Base-by-base conservation (phyloP, 2,113 vertebrate species). In the Caloenas nicobarica region DNA sequence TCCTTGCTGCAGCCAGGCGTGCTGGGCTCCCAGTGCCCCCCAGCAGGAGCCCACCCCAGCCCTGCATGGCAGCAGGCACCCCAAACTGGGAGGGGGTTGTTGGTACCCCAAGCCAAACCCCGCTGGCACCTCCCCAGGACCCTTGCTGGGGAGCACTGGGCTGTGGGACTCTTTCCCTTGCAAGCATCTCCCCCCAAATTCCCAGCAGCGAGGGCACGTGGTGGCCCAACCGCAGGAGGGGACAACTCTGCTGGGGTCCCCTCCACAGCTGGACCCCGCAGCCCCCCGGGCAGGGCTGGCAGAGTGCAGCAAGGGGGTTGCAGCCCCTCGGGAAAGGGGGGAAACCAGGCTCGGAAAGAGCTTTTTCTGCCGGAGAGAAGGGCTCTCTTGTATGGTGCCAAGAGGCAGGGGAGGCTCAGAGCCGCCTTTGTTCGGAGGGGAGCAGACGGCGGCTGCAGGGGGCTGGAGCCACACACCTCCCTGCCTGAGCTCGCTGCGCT, bases 321-420 rank as follows among this genome's bases (percentile, higher is more conserved):
- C 79, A 89, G 68, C 31, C 6, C 2, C 48, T 24, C 11, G 4
- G 46, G 64, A 16, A 73, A 7, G 2, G 14, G 38, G 33, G 33
- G 53, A 51, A 19, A 50, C 0, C 65, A 24, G 61, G 46, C 78
- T 76, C 31, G 74, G 76, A 17, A 81, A 93, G 53, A 48, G 80
- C 92, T 68, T 81, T 77, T 78, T 33, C 81, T 91, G 74, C 38
- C 2, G 5, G 78, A 94, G 91, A 92, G 79, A 96, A 97, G 95
- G 71, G 88, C 78, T 88, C 95, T 65, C 82, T 97, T 97, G 86
- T 97, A 56, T 31, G 1, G 62, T 50, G 93, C 95, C 85, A 79
- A 65, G 90, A 93, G 61, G 74, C 92, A 80, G 28, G 28, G 40
- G 54, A 96, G 66, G 62, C 94, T 97, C 92, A 97, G 95, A 94